These are phyloP conservation scores for Quadroppia sp. DNA, from an alignment of 2,888 invertebrate species.

Conservation along the genomic window DNA sequence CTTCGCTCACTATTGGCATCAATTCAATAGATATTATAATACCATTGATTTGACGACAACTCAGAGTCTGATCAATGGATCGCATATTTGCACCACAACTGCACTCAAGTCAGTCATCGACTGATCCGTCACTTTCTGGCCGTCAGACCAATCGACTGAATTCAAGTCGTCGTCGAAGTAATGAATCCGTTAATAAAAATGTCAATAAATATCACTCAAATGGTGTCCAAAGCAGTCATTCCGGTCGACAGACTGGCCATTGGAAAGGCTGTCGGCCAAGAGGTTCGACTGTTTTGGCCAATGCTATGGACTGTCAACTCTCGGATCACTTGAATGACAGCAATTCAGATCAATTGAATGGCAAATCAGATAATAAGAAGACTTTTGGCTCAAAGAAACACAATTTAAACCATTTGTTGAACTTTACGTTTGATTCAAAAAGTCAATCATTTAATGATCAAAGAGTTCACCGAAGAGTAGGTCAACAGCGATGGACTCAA, in stretches of 20 bases:
- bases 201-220: not conserved
- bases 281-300: not conserved
- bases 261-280: not conserved
- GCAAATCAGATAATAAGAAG: constrained; percentile 26
- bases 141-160: not conserved
- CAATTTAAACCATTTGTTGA: constrained; percentile 87
- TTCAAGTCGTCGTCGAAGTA: constrained; percentile 20
- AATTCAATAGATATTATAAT: not conserved
- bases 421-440: constrained; percentile 76
- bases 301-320: not conserved
- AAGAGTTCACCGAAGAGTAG: not conserved
- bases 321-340: constrained; percentile 18
- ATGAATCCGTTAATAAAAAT: not conserved
- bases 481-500: constrained; percentile 43
- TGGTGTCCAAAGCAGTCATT: not conserved
- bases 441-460: constrained; percentile 49
- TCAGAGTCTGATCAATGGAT: constrained; percentile 11
- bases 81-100: not conserved
- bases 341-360: not conserved
- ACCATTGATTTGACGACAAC: not conserved
- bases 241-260: not conserved
- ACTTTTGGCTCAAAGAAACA: constrained; percentile 69
- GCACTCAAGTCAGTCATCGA: constrained; percentile 3
- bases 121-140: constrained; percentile 26
- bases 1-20: constrained; percentile 8